Percentiles rank a stretch among this genome's conserved stretches.
Evolutionary conservation across 2,888 invertebrate species (phyloP).

Genomic region (Psylliodes chrysocephalus): DNA sequence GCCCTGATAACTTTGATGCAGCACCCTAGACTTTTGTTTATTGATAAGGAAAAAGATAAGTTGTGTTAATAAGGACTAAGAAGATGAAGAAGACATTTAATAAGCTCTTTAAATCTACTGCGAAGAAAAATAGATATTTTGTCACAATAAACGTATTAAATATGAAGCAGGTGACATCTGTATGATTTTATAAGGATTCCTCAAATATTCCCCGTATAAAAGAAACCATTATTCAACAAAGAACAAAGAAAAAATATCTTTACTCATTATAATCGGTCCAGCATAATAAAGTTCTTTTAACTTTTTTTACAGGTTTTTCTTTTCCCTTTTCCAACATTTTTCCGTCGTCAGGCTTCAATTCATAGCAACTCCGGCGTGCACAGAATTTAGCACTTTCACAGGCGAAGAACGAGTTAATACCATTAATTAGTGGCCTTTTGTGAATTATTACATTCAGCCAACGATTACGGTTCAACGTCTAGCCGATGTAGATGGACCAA

Average conservation of each 20-base stretch:
- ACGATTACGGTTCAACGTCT: not conserved
- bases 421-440: constrained; percentile 2
- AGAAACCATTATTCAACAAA: too few species aligned
- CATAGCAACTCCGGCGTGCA: not conserved
- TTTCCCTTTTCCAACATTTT: not conserved
- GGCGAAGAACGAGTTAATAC: constrained; percentile 3
- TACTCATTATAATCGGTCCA: not conserved
- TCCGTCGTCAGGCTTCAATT: not conserved
- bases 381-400: constrained; percentile 3
- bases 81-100: too few species aligned
- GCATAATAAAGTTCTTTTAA: not conserved
- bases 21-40: too few species aligned
- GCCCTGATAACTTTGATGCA: too few species aligned
- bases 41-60: too few species aligned
- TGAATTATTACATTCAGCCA: constrained; percentile 1
- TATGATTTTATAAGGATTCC: too few species aligned
- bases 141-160: too few species aligned
- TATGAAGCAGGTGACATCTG: too few species aligned
- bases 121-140: too few species aligned
- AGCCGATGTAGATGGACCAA: not conserved
- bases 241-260: not conserved
- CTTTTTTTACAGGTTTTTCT: not conserved
- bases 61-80: too few species aligned
- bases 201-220: too few species aligned
- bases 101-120: too few species aligned